phyloP scores from a whole-genome alignment of 2,888 invertebrate species.

The Leucoma salicis region DNA sequence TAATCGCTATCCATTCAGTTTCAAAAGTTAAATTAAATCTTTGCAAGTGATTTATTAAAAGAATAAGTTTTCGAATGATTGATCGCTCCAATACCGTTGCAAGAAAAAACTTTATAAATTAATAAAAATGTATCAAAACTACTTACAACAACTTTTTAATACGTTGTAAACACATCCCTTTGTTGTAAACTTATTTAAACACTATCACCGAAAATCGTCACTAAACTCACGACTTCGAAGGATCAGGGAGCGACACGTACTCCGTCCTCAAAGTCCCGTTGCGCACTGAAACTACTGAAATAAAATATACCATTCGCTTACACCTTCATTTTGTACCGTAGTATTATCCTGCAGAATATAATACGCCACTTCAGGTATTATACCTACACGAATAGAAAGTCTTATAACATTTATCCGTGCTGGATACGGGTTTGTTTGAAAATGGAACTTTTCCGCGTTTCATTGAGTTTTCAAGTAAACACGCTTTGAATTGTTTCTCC shows the following conservation, averaged over 20 bases:
- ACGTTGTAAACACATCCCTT: slow-evolving; percentile 28
- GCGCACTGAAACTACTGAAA: slow-evolving; percentile 52
- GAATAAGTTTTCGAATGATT: slow-evolving; percentile 6
- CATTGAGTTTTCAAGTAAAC: slow-evolving; percentile 47
- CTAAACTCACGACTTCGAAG: slow-evolving; percentile 40
- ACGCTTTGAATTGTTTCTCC: slow-evolving; percentile 41
- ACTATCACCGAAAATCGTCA: slow-evolving; percentile 35
- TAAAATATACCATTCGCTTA: slow-evolving; percentile 44
- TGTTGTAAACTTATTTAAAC: slow-evolving; percentile 28
- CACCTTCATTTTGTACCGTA: slow-evolving; percentile 60
- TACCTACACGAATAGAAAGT: slow-evolving; percentile 5
- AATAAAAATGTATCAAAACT: slow-evolving; percentile 5
- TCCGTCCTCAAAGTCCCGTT: slow-evolving; percentile 35
- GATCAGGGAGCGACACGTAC: slow-evolving; percentile 40
- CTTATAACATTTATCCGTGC: slow-evolving; percentile 31
- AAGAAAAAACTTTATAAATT: neutral
- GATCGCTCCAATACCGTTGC: neutral
- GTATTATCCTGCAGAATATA: slow-evolving; percentile 54
- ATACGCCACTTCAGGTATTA: slow-evolving; percentile 13
- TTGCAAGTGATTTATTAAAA: neutral
- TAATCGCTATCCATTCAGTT: neutral
- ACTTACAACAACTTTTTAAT: slow-evolving; percentile 20
- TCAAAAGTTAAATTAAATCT: slow-evolving; percentile 1
- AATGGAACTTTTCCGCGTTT: slow-evolving; percentile 43
- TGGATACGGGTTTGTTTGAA: slow-evolving; percentile 30